Evolutionary conservation across 2,797 vertebrate genomes (phyloP).

Genomic region (Oreochromis mossambicus): DNA sequence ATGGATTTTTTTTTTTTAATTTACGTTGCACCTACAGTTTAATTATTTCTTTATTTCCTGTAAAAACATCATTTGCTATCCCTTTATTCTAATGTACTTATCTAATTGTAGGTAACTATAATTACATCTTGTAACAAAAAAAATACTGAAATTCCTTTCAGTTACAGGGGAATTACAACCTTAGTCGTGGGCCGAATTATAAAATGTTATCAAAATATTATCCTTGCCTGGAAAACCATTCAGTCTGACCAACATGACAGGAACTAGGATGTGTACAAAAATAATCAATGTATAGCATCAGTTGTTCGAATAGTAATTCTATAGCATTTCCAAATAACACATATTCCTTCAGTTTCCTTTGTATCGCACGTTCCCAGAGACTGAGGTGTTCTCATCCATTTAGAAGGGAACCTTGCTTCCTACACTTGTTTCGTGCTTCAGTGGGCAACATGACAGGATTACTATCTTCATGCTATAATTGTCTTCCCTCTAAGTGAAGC

Average conservation of each 20-base stretch:
- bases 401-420: background rate
- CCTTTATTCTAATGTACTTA: background rate
- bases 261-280: background rate
- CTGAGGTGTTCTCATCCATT: background rate
- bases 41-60: background rate
- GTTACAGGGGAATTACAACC: background rate
- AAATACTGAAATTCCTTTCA: background rate
- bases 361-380: background rate
- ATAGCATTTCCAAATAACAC: background rate
- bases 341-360: background rate
- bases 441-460: slow-evolving; percentile 14
- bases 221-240: background rate
- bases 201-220: background rate
- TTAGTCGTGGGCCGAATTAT: background rate
- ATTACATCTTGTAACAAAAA: background rate
- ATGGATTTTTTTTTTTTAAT: background rate
- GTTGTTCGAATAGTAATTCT: background rate
- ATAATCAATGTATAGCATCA: background rate
- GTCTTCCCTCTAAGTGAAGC: slow-evolving; percentile 28
- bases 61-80: background rate
- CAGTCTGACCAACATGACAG: background rate
- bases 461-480: slow-evolving; percentile 48
- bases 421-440: slow-evolving; percentile 6
- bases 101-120: background rate
- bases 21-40: background rate